Base-by-base conservation (phyloP, 2,797 vertebrate species). In the Danio albolineatus region DNA sequence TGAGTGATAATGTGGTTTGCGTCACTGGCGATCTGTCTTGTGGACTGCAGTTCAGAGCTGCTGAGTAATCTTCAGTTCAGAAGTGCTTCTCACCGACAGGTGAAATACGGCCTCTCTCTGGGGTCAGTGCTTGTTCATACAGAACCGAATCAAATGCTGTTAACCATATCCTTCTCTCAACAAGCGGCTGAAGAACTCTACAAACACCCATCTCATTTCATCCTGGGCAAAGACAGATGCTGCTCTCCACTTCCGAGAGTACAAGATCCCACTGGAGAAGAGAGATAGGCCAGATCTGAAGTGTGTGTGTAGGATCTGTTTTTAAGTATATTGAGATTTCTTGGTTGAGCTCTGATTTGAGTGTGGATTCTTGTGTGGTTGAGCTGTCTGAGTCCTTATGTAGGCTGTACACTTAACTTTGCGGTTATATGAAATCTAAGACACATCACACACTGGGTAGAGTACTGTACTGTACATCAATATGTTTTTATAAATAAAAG, bases 221-320 rank as follows among this genome's bases (percentile, higher is more conserved):
- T 69, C 57, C 44, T 60, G 54, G 61, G 41, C 39, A 46, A 66
- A 59, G 69, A 54, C 64, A 75, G 71, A 66, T 21, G 54, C 78
- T 76, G 12, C 62, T 69, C 73, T 73, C 78, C 39, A 57, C 78
- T 78, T 85, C 61, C 49, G 39, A 71, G 59, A 81, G 39, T n/a
- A 75, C 65, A 76, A 43, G 57, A 76, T 78, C 38, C 44, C 44
- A 62, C 46, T 61, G 66, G 56, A 61, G 73, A 10, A 64, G 60
- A 61, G 41, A 59, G 38, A 72, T 4, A 54, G 77, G 48, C 59
- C 69, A 79, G 49, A 73, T 56, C 41, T 56, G 28, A 79, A 79
- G 69, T 56, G 60, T 72, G 53, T 21, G 62, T 64, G 46, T 19
- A n/a, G 71, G 65, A 41, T 61, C 17, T 14, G 54, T 53, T 61